phyloP scores from a whole-genome alignment of 1,140 invertebrate genomes.

The Calycopis cecrops region DNA sequence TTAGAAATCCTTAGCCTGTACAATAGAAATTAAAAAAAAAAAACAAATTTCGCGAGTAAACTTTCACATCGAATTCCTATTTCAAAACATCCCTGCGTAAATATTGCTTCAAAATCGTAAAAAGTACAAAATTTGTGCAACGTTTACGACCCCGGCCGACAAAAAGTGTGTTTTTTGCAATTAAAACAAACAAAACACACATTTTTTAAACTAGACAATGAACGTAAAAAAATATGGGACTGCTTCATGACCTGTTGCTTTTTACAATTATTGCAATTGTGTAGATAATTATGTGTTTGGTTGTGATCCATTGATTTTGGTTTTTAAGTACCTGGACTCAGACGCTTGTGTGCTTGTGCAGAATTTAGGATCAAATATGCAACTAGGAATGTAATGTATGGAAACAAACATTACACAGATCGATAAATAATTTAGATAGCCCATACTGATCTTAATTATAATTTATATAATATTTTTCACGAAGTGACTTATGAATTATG shows the following conservation, averaged over 20 bases:
- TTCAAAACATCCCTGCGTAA: too few relatives aligned
- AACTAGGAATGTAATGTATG: too few relatives aligned
- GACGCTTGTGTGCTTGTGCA: too few relatives aligned
- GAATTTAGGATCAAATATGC: too few relatives aligned
- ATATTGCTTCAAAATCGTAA: too few relatives aligned
- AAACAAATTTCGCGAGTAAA: slow-evolving; percentile 1
- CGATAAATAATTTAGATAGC: too few relatives aligned
- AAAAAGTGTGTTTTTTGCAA: slow-evolving; percentile 8
- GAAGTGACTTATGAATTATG: too few relatives aligned
- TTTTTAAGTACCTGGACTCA: slow-evolving; percentile 2
- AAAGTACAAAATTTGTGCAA: slow-evolving; percentile 3
- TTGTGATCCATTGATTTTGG: slow-evolving; percentile 1
- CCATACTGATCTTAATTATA: too few relatives aligned
- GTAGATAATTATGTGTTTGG: slow-evolving; percentile 5
- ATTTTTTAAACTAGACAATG: slow-evolving; percentile 5
- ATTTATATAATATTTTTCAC: too few relatives aligned
- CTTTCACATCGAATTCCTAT: slow-evolving; percentile 2
- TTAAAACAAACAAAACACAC: slow-evolving; percentile 6
- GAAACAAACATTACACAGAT: too few relatives aligned
- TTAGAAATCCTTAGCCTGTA: background rate
- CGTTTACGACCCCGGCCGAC: background rate
- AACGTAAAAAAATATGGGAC: slow-evolving; percentile 1
- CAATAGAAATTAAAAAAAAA: too few relatives aligned
- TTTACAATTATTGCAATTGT: slow-evolving; percentile 8
- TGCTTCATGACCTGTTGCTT: background rate